phyloP scores from a whole-genome alignment of 2,113 vertebrate genomes.

The Hyperoodon ampullatus region DNA sequence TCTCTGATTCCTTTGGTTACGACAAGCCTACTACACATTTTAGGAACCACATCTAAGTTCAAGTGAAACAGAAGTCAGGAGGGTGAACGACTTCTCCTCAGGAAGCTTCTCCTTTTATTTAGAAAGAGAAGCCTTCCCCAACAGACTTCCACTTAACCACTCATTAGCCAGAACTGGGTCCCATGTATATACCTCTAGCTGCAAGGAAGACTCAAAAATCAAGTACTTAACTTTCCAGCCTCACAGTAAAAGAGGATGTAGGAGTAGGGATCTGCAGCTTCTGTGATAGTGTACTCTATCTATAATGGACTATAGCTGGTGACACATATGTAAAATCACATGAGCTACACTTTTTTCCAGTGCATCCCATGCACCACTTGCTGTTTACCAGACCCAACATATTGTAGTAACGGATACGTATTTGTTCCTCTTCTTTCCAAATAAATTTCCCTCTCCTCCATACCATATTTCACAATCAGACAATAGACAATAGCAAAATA shows the following conservation, averaged over 20 bases:
- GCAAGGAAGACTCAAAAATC: not conserved
- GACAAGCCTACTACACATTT: not conserved
- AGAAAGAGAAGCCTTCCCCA: not conserved
- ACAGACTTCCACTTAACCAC: not conserved
- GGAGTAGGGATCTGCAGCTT: not conserved
- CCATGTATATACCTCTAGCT: not conserved
- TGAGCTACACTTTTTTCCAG: not conserved
- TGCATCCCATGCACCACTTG: not conserved
- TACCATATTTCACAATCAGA: not conserved
- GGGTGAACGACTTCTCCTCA: not conserved
- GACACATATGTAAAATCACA: not conserved
- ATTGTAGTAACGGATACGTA: not conserved
- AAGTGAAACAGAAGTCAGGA: not conserved
- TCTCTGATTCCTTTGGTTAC: not conserved
- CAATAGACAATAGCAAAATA: not conserved
- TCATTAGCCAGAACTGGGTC: not conserved
- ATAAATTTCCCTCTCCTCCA: not conserved
- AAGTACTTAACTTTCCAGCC: not conserved
- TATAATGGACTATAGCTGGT: not conserved
- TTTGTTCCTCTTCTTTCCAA: not conserved
- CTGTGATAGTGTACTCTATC: rapidly evolving
- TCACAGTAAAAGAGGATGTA: not conserved
- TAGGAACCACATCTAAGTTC: not conserved
- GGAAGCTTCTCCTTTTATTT: not conserved
- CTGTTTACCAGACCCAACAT: not conserved